A percentile compares a stretch with the other conserved stretches of the same genome.
phyloP scores from a whole-genome alignment of 2,888 invertebrate genomes.

The Strigamia crassipes region DNA sequence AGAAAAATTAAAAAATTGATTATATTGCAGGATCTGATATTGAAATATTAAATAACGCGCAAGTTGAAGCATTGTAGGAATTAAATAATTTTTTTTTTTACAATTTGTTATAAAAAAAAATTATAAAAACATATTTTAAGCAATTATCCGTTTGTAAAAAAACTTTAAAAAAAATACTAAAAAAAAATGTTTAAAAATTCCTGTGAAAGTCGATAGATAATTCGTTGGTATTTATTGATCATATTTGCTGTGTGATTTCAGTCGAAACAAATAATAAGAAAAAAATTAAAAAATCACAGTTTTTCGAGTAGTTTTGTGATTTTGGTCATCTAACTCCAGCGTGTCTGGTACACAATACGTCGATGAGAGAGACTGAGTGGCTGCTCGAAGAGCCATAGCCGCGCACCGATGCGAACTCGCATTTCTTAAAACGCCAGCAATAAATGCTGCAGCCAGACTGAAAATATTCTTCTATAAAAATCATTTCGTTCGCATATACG shows the following conservation, averaged over 20 bases:
- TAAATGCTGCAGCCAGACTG: constrained; percentile 48
- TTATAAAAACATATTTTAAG: too few species aligned
- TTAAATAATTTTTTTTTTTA: background rate
- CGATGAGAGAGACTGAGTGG: constrained; percentile 46
- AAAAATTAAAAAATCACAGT: background rate
- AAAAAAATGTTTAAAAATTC: too few species aligned
- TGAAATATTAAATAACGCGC: too few species aligned
- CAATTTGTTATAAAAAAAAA: too few species aligned
- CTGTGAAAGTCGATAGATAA: background rate
- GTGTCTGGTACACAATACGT: background rate
- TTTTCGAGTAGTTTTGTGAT: background rate
- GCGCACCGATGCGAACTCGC: constrained; percentile 45
- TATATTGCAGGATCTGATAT: too few species aligned
- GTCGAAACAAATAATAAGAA: background rate
- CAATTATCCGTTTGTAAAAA: too few species aligned
- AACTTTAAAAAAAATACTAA: background rate
- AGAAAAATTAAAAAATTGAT: background rate
- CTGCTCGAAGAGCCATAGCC: constrained; percentile 42
- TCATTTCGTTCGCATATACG: background rate
- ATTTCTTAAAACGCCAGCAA: constrained; percentile 45
- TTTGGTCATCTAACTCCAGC: background rate
- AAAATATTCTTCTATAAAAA: background rate
- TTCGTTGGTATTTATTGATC: background rate
- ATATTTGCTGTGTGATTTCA: background rate
- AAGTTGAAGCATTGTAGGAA: too few species aligned